Evolutionary conservation across 2,888 invertebrate species (phyloP).

Genomic region (Drosophila vallismaia): DNA sequence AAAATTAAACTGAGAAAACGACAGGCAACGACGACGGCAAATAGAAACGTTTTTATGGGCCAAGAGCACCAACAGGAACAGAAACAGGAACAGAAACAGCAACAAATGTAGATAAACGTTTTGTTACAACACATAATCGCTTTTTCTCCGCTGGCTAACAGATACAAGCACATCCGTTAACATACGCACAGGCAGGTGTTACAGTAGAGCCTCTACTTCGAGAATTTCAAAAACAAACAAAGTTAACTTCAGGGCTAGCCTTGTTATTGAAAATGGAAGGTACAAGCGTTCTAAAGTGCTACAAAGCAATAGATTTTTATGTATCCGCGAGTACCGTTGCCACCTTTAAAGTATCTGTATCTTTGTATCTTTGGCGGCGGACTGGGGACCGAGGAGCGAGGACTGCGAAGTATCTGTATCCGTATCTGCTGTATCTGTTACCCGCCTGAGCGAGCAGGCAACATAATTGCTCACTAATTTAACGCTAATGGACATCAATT

Average conservation of each 20-base stretch:
- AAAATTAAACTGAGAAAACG: slow-evolving; percentile 61
- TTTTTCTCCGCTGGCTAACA: slow-evolving; percentile 49
- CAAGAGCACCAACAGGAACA: slow-evolving; percentile 7
- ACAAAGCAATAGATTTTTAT: slow-evolving; percentile 20
- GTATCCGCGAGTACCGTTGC: slow-evolving; percentile 20
- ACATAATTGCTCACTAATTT: slow-evolving; percentile 73
- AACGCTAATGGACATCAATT: slow-evolving; percentile 73
- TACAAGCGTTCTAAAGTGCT: neutral
- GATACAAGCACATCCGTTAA: slow-evolving; percentile 32
- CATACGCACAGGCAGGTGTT: neutral
- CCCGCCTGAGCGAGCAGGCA: slow-evolving; percentile 28
- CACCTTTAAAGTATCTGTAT: slow-evolving; percentile 36
- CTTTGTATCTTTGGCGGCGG: slow-evolving; percentile 4
- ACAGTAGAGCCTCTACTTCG: slow-evolving; percentile 4
- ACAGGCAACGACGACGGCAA: slow-evolving; percentile 37
- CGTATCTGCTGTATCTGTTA: slow-evolving; percentile 22
- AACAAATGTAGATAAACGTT: slow-evolving; percentile 72
- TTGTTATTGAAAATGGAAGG: too few species aligned
- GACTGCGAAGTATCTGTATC: neutral
- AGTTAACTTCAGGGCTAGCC: too few species aligned
- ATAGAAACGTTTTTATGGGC: slow-evolving; percentile 42
- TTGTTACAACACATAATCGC: slow-evolving; percentile 72
- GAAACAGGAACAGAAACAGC: slow-evolving; percentile 6
- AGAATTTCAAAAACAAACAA: too few species aligned
- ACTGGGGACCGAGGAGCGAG: too few species aligned